Conservation (phyloP, 2,113 vertebrate species). For the Seriola dumerili region DNA sequence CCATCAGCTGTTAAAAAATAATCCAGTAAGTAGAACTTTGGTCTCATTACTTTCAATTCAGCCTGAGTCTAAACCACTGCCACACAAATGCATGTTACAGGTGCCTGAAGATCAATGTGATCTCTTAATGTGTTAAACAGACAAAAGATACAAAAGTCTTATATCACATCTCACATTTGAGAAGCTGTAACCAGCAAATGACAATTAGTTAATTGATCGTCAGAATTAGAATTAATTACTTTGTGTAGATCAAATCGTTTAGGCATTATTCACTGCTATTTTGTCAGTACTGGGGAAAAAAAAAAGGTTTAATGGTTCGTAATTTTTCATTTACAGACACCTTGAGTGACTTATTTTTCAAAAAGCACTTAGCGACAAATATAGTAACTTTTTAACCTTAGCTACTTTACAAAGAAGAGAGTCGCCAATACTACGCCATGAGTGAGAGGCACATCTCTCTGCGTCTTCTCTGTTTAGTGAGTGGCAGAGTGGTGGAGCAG, state of each 20-base stretch:
- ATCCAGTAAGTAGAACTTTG: constrained; percentile 34
- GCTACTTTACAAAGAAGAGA: no score
- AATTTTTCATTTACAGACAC: no score
- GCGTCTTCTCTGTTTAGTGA: not conserved
- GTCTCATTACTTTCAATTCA: constrained; percentile 37
- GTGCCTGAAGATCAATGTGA: not conserved
- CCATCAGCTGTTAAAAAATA: constrained; percentile 4
- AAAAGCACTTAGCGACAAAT: no score
- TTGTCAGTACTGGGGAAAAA: not conserved
- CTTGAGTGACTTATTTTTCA: not conserved
- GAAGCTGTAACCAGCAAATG: not conserved
- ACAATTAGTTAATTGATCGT: not conserved
- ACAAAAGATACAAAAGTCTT: not conserved
- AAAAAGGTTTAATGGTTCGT: not conserved
- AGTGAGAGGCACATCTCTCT: no score
- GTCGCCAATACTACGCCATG: no score
- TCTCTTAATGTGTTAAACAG: not conserved
- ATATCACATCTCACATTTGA: not conserved
- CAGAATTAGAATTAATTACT: not conserved
- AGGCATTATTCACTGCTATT: not conserved
- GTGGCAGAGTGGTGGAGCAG: not conserved
- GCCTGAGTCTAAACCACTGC: constrained; percentile 7
- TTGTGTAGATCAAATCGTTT: not conserved
- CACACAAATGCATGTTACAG: not conserved
- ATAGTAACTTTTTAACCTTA: not conserved